Conservation (phyloP, 2,888 invertebrate species). For the Glomeris marginata region DNA sequence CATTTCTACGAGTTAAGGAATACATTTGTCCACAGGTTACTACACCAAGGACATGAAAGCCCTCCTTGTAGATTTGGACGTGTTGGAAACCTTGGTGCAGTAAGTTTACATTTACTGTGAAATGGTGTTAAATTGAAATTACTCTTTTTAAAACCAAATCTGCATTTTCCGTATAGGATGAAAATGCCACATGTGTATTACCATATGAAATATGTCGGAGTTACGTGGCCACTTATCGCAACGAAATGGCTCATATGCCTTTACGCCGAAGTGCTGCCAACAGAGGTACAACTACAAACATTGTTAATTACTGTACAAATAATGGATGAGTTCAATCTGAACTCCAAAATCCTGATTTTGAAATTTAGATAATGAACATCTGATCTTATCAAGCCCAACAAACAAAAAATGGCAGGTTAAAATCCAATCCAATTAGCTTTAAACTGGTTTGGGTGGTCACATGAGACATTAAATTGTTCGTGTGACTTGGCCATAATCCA, state of each 20-base stretch:
- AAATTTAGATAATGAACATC: too few species aligned
- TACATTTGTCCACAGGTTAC: conserved; percentile 39
- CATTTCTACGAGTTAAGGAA: neutral
- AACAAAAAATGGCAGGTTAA: too few species aligned
- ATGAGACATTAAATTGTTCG: too few species aligned
- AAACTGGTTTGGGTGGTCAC: too few species aligned
- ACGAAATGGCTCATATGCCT: conserved; percentile 95
- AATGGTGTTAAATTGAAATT: neutral
- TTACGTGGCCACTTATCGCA: conserved; percentile 79
- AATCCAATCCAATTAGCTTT: too few species aligned
- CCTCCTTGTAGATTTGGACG: conserved; percentile 72
- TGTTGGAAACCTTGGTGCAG: conserved; percentile 67
- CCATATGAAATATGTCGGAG: conserved; percentile 61
- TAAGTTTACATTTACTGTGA: conserved; percentile 22
- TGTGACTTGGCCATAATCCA: too few species aligned
- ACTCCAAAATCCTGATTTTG: too few species aligned
- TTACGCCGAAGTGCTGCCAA: conserved; percentile 81
- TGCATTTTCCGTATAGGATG: conserved; percentile 37
- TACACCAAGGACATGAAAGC: conserved; percentile 82
- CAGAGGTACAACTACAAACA: too few species aligned
- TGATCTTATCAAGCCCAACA: too few species aligned
- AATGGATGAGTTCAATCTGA: too few species aligned
- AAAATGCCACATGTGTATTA: conserved; percentile 65
- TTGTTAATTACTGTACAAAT: too few species aligned
- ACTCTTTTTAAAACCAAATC: neutral